Conservation (phyloP, 2,113 vertebrate genomes). For the Nymphicus hollandicus region DNA sequence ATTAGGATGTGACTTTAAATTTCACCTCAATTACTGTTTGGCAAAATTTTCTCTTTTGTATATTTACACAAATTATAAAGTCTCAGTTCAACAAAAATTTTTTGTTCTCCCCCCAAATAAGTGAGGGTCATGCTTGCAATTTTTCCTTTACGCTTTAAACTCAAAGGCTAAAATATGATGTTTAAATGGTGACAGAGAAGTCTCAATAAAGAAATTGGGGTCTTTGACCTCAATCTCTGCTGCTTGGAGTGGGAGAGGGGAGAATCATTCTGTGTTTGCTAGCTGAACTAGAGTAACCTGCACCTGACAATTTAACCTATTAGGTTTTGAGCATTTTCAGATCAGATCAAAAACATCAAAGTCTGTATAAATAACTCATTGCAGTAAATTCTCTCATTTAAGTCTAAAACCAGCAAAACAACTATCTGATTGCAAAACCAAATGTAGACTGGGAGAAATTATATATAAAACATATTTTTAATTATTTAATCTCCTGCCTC, state of each 20-base stretch:
- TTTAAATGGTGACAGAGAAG: constrained; percentile 61
- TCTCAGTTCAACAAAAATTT: neutral
- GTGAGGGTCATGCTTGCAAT: constrained; percentile 50
- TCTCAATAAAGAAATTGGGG: constrained; percentile 73
- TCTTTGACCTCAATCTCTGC: constrained; percentile 71
- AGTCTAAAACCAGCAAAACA: neutral
- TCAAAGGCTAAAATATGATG: constrained; percentile 69
- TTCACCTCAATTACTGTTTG: constrained; percentile 42
- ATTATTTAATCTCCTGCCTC: neutral
- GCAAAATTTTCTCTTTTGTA: neutral
- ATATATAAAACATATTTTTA: neutral
- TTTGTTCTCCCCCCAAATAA: neutral
- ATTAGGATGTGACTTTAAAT: constrained; percentile 10
- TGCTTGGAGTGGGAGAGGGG: neutral
- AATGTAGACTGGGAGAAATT: neutral
- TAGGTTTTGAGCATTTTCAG: constrained; percentile 18
- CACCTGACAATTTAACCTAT: constrained; percentile 61
- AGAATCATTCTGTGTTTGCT: constrained; percentile 41
- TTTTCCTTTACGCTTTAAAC: constrained; percentile 62
- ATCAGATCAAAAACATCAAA: neutral
- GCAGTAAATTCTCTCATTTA: neutral
- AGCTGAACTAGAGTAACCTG: constrained; percentile 48
- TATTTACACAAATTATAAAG: constrained; percentile 54
- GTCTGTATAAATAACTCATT: neutral
- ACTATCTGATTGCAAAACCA: neutral